Conservation (phyloP, 1,140 invertebrate species). For the Penaeus vannamei region DNA sequence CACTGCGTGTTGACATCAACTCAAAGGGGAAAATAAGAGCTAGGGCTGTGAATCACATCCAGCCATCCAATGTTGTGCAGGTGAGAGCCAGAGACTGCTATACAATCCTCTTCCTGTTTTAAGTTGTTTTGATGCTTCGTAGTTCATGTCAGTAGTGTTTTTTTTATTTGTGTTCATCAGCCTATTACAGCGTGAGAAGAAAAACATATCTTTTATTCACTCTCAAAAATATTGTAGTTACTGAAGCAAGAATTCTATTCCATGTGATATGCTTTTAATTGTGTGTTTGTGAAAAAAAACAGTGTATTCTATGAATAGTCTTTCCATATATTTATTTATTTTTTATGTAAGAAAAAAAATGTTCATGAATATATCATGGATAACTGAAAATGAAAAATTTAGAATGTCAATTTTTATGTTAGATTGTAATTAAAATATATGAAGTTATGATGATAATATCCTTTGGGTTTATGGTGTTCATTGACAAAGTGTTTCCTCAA, state of each 20-base stretch:
- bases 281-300: no score
- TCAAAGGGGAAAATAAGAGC: slow-evolving; percentile 96
- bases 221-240: background rate
- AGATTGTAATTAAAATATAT: no score
- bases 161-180: background rate
- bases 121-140: slow-evolving; percentile 72
- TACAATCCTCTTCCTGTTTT: background rate
- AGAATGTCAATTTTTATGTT: no score
- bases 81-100: slow-evolving; percentile 29
- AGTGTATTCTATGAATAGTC: no score
- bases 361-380: no score
- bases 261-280: no score
- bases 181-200: background rate
- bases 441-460: no score
- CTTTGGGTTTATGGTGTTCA: no score
- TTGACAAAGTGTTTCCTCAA: no score
- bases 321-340: no score
- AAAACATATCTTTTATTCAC: background rate
- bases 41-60: slow-evolving; percentile 94
- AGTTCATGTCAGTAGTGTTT: background rate
- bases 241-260: background rate
- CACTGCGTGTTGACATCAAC: slow-evolving; percentile 94
- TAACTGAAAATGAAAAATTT: no score
- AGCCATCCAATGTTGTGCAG: slow-evolving; percentile 81
- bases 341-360: no score